Evolutionary conservation across 2,888 invertebrate genomes (phyloP).

Genomic region (Cerceris ruficornis): DNA sequence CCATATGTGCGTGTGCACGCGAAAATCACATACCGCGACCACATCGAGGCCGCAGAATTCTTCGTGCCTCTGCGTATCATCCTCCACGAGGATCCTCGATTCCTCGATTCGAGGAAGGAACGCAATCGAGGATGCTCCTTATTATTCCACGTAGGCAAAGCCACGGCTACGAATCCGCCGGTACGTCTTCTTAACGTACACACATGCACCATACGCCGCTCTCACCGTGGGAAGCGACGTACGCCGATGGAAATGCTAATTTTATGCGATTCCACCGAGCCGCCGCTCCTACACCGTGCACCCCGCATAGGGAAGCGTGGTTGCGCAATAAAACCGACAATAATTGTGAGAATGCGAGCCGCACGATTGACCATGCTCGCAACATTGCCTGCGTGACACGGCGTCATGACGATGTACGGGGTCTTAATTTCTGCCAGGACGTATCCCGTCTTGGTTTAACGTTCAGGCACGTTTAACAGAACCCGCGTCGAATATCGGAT

Average conservation of each 20-base stretch:
- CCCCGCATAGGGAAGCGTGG: constrained; percentile 44
- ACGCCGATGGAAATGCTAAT: constrained; percentile 76
- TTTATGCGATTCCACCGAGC: constrained; percentile 72
- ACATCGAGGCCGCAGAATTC: constrained; percentile 33
- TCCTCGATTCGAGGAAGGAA: constrained; percentile 45
- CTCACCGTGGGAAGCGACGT: constrained; percentile 72
- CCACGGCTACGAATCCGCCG: neutral
- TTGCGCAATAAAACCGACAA: constrained; percentile 69
- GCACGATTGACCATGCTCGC: constrained; percentile 25
- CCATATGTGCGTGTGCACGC: neutral
- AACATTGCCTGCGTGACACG: constrained; percentile 49
- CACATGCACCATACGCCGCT: constrained; percentile 31
- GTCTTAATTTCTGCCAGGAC: constrained; percentile 41
- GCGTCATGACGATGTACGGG: constrained; percentile 42
- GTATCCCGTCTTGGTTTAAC: constrained; percentile 27
- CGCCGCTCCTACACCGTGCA: constrained; percentile 45
- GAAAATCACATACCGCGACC: neutral
- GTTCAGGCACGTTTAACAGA: neutral
- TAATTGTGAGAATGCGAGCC: constrained; percentile 70
- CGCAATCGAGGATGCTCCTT: constrained; percentile 55
- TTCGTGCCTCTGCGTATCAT: neutral
- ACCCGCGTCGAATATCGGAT: constrained; percentile 14
- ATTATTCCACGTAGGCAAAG: constrained; percentile 57
- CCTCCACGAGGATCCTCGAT: constrained; percentile 14
- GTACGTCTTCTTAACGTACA: constrained; percentile 13